Percentiles rank a stretch among this genome's conserved stretches.
phyloP scores from a whole-genome alignment of 2,113 vertebrate species.

The Oncorhynchus tshawytscha region DNA sequence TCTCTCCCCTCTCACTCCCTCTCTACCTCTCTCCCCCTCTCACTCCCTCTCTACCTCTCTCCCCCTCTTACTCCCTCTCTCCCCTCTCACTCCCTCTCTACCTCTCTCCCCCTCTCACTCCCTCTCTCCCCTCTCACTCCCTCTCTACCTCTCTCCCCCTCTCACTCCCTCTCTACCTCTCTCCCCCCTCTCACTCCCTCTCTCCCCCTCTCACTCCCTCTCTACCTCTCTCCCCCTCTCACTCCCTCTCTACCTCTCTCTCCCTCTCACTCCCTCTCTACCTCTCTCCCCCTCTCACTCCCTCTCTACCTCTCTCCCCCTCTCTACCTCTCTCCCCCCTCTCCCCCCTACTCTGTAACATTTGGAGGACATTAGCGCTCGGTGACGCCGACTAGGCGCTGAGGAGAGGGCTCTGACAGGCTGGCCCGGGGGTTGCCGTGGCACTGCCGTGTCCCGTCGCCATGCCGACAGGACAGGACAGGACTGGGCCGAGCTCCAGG shows the following conservation, averaged over 20 bases:
- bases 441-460: conserved; percentile 41
- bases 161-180: too few relatives aligned
- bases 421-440: conserved; percentile 12
- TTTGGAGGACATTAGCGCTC: conserved; percentile 58
- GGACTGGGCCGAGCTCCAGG: conserved; percentile 68
- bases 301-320: conserved; percentile 19
- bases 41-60: too few relatives aligned
- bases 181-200: conserved; percentile 16
- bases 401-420: conserved; percentile 23
- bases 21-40: too few relatives aligned
- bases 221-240: background rate
- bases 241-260: background rate
- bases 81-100: too few relatives aligned
- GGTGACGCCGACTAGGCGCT: conserved; percentile 8
- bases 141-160: too few relatives aligned
- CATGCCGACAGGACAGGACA: conserved; percentile 54
- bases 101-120: too few relatives aligned
- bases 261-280: conserved; percentile 4
- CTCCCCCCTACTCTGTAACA: conserved; percentile 44
- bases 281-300: background rate
- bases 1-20: too few relatives aligned
- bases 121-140: too few relatives aligned
- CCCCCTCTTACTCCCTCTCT: too few relatives aligned
- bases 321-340: conserved; percentile 14
- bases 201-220: background rate